These are phyloP conservation scores for Melanotaenia trifasciata DNA, from an alignment of 2,797 vertebrate genomes.

Conservation along the genomic window DNA sequence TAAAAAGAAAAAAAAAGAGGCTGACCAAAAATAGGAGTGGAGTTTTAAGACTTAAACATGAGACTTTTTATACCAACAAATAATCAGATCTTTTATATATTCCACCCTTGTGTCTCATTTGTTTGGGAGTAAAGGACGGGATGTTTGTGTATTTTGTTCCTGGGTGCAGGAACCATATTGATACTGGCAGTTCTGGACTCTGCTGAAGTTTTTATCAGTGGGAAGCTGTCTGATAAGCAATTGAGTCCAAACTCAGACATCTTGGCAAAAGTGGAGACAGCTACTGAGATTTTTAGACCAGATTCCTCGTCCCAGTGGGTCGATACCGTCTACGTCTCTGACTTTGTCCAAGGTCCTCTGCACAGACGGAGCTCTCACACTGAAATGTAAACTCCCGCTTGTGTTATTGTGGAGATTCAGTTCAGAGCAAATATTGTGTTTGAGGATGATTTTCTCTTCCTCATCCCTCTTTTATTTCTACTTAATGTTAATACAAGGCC, in stretches of 20 bases:
- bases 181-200: slow-evolving; percentile 1
- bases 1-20: too few species aligned
- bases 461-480: not conserved
- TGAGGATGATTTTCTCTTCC: not conserved
- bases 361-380: not conserved
- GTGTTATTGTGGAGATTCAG: not conserved
- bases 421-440: not conserved
- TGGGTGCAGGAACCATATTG: not conserved
- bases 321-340: slow-evolving; percentile 37
- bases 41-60: not conserved
- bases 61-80: too few species aligned
- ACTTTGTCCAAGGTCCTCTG: slow-evolving; percentile 46
- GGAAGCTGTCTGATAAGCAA: slow-evolving; percentile 38
- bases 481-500: not conserved
- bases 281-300: slow-evolving; percentile 30
- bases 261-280: slow-evolving; percentile 29
- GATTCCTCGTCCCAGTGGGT: slow-evolving; percentile 45
- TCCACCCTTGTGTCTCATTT: not conserved
- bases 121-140: not conserved
- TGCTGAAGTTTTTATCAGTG: slow-evolving; percentile 23
- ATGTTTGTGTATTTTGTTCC: not conserved
- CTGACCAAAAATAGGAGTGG: not conserved
- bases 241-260: slow-evolving; percentile 22
- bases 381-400: not conserved
- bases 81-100: not conserved